Evolutionary conservation across 2,888 invertebrate genomes (phyloP).

Genomic region (Stenoptilia bipunctidactyla): DNA sequence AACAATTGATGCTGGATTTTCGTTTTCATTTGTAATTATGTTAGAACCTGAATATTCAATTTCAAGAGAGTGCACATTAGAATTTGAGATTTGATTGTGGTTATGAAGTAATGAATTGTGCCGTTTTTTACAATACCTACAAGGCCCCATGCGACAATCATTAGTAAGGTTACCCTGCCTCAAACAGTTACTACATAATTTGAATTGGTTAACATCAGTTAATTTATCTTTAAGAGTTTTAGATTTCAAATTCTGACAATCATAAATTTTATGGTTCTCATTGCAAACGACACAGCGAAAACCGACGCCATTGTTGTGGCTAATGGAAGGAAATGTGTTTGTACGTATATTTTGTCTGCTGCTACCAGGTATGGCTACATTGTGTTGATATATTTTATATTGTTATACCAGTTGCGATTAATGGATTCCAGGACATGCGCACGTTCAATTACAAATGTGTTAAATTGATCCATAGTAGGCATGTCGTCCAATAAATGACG

Average conservation of each 20-base stretch:
- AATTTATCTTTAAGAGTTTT: conserved; percentile 11
- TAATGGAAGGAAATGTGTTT: conserved; percentile 11
- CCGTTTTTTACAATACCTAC: conserved; percentile 14
- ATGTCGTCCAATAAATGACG: conserved; percentile 11
- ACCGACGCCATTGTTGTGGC: background rate
- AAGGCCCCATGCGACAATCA: conserved; percentile 19
- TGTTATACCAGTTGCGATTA: conserved; percentile 9
- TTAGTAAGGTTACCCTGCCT: conserved; percentile 14
- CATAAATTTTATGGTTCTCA: conserved; percentile 17
- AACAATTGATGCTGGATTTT: background rate
- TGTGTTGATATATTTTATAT: background rate
- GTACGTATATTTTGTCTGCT: conserved; percentile 2
- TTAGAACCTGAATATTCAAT: no score
- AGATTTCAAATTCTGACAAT: conserved; percentile 17
- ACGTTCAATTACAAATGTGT: conserved; percentile 17
- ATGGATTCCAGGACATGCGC: conserved; percentile 18
- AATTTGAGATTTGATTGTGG: background rate
- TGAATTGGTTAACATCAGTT: conserved; percentile 11
- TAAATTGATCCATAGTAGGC: conserved; percentile 17
- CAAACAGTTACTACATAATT: conserved; percentile 17
- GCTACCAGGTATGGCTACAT: background rate
- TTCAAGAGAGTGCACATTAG: background rate
- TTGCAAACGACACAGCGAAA: conserved; percentile 16
- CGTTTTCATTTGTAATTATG: no score
- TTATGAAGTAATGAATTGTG: conserved; percentile 19